Evolutionary conservation across 2,888 invertebrate species (phyloP).

Genomic region (Drosophila nr. medialis): DNA sequence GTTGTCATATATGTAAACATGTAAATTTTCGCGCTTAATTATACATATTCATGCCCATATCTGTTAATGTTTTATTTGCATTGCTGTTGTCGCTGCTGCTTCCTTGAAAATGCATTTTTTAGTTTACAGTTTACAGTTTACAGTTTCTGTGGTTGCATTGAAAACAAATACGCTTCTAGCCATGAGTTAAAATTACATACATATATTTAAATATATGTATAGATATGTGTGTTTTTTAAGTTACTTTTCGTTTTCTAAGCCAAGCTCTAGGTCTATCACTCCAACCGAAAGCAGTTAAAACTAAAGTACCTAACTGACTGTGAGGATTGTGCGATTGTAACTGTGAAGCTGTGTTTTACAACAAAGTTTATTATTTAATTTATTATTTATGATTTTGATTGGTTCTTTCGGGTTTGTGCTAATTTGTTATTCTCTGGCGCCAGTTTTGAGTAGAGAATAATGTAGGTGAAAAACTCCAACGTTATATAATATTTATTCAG

Average conservation of each 20-base stretch:
- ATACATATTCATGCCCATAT: conserved; percentile 39
- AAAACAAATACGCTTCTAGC: conserved; percentile 16
- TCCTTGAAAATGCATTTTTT: conserved; percentile 46
- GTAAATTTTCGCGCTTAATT: conserved; percentile 30
- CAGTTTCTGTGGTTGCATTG: conserved; percentile 52
- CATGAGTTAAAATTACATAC: not conserved
- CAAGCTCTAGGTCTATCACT: conserved; percentile 59
- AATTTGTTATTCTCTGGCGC: conserved; percentile 26
- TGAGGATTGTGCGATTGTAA: conserved; percentile 58
- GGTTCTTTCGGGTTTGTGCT: conserved; percentile 30
- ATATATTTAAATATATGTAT: not conserved
- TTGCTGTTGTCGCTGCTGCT: conserved; percentile 17
- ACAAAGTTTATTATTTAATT: conserved; percentile 18
- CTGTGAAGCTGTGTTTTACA: conserved; percentile 34
- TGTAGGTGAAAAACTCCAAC: not conserved
- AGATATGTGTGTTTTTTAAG: not conserved
- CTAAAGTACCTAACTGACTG: conserved; percentile 62
- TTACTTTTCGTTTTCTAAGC: conserved; percentile 35
- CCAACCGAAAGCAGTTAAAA: conserved; percentile 75
- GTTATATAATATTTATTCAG: not conserved
- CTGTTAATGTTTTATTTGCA: conserved; percentile 39
- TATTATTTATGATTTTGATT: conserved; percentile 13
- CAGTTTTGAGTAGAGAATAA: not conserved
- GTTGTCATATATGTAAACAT: conserved; percentile 29
- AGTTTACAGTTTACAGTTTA: conserved; percentile 11